Base-by-base conservation (phyloP, 2,113 vertebrate species). In the Mormoops blainvillei region DNA sequence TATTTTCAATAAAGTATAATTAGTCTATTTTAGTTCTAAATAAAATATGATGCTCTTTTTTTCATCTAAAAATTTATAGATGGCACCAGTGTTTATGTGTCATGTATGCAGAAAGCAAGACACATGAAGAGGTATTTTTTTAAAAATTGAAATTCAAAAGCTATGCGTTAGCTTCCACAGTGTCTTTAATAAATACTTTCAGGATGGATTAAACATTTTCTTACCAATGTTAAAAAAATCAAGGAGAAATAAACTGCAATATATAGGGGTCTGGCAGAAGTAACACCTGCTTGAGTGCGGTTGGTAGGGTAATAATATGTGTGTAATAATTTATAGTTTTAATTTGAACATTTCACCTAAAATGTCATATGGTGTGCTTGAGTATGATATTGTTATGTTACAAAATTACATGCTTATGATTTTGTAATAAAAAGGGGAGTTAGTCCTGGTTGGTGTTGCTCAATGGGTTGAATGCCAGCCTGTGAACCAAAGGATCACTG, bases 1-100 rank as follows among this genome's bases (percentile, higher is more conserved):
- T 95, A 52, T 50, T 89, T 97, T 87, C 50, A 95, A 97, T 96
- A 97, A 90, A 81, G 67, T 74, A 96, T 84, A 88, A 81, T 95
- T 89, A 92, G 65, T 95, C 86, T 86, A 77, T 87, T 95, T 96
- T 93, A 92, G 74, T 94, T 96, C 68, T 91, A 48, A 95, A 84
- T 45, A 96, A 96, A 97, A 95, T 85, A 15, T n/a, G 52, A 36
- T 54, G 19, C 9, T 89, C 56, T 43, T 94, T 86, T 89, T 94
- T 48, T 87, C 48, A 94, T 85, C 38, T 89, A 86, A 97, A 86
- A 41, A 76, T 78, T 94, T 93, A 87, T 63, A 15, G 14, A 50
- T 77, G 78, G 19, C 58, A 16, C 20, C 38, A 80, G 50, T 54
- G 5, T 81, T 28, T 95, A 18, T 58, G 24, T 87, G 74, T 15